phyloP scores from a whole-genome alignment of 2,797 vertebrate genomes.

The Anas georgica region DNA sequence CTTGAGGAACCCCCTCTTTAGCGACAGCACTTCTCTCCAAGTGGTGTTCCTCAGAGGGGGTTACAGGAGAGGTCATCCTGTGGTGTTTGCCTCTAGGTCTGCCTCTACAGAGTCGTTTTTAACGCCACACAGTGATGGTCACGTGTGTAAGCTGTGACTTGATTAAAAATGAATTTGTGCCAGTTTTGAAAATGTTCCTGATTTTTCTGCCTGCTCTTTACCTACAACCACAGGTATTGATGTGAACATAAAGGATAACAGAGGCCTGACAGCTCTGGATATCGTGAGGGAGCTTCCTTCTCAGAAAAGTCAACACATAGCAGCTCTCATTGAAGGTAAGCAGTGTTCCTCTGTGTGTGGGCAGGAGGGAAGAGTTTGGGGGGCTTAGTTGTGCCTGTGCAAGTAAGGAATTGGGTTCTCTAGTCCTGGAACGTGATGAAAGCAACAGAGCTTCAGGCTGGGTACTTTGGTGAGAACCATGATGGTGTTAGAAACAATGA shows the following conservation, averaged over 20 bases:
- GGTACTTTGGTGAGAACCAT: neutral
- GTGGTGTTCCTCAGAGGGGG: neutral
- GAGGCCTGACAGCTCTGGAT: conserved; percentile 91
- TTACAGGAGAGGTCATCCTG: neutral
- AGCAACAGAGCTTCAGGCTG: neutral
- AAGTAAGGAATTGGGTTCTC: neutral
- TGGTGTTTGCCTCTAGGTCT: neutral
- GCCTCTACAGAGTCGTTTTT: neutral
- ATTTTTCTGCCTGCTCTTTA: neutral
- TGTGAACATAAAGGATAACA: conserved; percentile 90
- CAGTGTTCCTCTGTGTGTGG: neutral
- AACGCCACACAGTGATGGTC: neutral
- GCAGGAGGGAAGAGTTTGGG: neutral
- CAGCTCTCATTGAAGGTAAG: conserved; percentile 89
- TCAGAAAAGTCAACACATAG: conserved; percentile 94
- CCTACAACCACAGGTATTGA: conserved; percentile 83
- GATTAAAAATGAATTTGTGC: neutral
- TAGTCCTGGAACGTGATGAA: neutral
- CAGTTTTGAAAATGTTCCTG: neutral
- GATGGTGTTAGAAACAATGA: neutral
- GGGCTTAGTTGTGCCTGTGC: neutral
- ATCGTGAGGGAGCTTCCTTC: conserved; percentile 95
- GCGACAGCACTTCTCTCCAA: neutral
- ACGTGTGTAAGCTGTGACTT: neutral
- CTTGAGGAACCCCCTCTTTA: neutral